These are phyloP conservation scores for Allolobophora icterica DNA, from an alignment of 2,888 invertebrate species.

Conservation along the genomic window DNA sequence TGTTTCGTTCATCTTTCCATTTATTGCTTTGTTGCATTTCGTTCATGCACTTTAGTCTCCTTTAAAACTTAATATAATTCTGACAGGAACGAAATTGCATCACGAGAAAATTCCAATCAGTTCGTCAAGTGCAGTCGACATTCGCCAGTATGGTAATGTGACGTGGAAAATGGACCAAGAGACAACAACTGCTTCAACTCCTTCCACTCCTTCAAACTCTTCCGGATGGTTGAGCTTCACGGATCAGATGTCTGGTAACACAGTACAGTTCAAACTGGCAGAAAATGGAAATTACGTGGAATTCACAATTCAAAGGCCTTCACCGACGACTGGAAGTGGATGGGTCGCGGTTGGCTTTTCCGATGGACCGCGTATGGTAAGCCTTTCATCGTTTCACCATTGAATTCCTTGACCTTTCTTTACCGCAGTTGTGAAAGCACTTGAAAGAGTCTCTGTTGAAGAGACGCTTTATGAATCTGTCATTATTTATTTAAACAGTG, in stretches of 20 bases:
- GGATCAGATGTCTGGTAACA: not conserved
- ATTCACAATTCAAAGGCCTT: not conserved
- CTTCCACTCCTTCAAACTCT: not conserved
- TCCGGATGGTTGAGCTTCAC: not conserved
- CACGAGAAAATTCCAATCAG: not conserved
- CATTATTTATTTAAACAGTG: too few species aligned
- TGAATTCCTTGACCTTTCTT: too few species aligned
- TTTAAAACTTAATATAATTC: not conserved
- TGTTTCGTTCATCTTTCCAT: too few species aligned
- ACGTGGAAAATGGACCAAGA: not conserved
- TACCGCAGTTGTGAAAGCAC: too few species aligned
- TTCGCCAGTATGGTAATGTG: not conserved
- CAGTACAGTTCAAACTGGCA: not conserved
- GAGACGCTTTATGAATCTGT: too few species aligned
- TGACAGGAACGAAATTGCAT: not conserved
- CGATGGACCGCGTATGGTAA: not conserved
- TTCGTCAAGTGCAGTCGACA: not conserved
- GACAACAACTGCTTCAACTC: not conserved
- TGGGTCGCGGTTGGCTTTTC: slow-evolving; percentile 30
- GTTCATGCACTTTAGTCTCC: too few species aligned
- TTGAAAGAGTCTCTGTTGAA: too few species aligned
- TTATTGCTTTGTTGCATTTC: too few species aligned
- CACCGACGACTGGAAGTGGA: not conserved
- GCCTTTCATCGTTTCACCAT: too few species aligned
- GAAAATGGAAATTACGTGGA: not conserved